phyloP scores from a whole-genome alignment of 2,797 vertebrate species.

The Amblyopsis hoosieri region DNA sequence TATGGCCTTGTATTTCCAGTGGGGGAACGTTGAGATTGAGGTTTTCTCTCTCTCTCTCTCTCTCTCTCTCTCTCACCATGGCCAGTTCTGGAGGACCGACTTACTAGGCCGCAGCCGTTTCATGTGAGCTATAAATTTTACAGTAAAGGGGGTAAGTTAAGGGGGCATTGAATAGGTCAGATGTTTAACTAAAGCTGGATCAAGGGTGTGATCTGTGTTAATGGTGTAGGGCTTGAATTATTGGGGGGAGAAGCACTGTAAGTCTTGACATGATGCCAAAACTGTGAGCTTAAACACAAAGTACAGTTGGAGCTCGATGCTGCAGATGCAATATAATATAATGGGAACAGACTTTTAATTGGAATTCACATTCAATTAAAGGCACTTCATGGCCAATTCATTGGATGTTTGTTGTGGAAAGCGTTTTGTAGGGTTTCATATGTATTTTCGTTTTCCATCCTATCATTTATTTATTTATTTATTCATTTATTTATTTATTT shows the following conservation, averaged over 20 bases:
- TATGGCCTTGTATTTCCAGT: slow-evolving; percentile 67
- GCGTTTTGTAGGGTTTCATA: slow-evolving; percentile 41
- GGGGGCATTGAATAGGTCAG: slow-evolving; percentile 65
- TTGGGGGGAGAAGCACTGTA: slow-evolving; percentile 26
- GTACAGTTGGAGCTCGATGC: slow-evolving; percentile 9
- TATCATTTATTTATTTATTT: background rate
- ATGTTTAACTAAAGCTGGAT: slow-evolving; percentile 65
- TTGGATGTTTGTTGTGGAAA: slow-evolving; percentile 35
- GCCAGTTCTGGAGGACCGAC: slow-evolving; percentile 34
- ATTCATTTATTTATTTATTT: background rate
- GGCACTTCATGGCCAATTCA: slow-evolving; percentile 38
- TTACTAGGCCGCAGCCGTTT: slow-evolving; percentile 57
- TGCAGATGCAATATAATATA: slow-evolving; percentile 7
- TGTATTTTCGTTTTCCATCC: slow-evolving; percentile 49
- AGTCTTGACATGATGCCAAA: slow-evolving; percentile 57
- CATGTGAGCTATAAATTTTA: slow-evolving; percentile 66
- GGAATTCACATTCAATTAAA: slow-evolving; percentile 30
- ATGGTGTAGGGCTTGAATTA: slow-evolving; percentile 55
- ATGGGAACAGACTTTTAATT: background rate
- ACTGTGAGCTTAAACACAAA: slow-evolving; percentile 22
- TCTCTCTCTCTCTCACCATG: slow-evolving; percentile 3
- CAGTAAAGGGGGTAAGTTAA: slow-evolving; percentile 59
- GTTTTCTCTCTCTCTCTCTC: slow-evolving; percentile 39
- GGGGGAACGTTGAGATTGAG: slow-evolving; percentile 51
- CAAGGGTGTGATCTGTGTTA: slow-evolving; percentile 62